These are phyloP conservation scores for Rhagium mordax DNA, from an alignment of 2,888 invertebrate genomes.

Conservation along the genomic window DNA sequence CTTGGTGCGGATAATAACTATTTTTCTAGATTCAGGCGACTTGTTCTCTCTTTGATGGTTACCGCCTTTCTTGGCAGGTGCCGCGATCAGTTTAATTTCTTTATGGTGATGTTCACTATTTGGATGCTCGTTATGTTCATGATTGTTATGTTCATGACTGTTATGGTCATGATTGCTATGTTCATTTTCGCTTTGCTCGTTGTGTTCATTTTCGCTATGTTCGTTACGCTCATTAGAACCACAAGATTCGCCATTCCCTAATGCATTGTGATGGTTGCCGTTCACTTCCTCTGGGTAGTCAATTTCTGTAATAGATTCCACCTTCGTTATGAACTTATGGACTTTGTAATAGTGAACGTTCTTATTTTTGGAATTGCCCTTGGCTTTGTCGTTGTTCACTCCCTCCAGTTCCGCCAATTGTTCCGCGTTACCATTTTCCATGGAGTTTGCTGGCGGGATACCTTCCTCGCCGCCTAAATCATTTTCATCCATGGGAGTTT, in stretches of 20 bases:
- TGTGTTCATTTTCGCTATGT: neutral
- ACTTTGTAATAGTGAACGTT: neutral
- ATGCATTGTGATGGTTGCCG: neutral
- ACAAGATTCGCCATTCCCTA: neutral
- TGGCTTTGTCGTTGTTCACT: neutral
- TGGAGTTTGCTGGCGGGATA: no score
- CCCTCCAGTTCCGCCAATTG: no score
- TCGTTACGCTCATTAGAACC: neutral
- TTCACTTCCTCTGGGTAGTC: neutral
- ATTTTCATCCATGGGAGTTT: neutral
- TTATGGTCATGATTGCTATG: no score
- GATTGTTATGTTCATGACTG: no score
- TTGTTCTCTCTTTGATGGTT: neutral
- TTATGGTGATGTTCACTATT: neutral
- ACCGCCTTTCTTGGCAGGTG: neutral
- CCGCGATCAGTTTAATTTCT: neutral
- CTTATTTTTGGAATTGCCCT: neutral
- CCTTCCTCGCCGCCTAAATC: neutral
- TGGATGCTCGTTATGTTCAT: no score
- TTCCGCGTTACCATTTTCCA: no score
- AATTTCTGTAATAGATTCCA: conserved; percentile 8
- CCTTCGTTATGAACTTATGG: neutral
- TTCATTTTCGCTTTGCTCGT: no score
- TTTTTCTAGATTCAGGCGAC: neutral
- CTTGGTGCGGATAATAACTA: neutral